phyloP scores from a whole-genome alignment of 1,140 invertebrate species.

The Olivierus martensii region DNA sequence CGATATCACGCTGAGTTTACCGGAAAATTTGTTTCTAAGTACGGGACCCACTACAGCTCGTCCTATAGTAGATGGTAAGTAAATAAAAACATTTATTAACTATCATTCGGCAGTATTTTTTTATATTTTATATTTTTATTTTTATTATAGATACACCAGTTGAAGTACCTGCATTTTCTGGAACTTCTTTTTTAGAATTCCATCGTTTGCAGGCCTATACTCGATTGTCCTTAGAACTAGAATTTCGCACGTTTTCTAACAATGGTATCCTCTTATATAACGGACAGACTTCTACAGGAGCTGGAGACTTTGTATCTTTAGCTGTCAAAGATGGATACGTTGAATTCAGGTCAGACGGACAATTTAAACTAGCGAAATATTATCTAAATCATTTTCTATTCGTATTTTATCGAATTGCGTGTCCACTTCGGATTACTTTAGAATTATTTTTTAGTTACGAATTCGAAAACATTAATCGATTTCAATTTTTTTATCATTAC shows the following conservation, averaged over 20 bases:
- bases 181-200: conserved; percentile 32
- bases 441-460: no score
- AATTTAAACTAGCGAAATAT: no score
- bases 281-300: conserved; percentile 67
- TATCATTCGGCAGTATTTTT: neutral
- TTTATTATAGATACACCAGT: conserved; percentile 7
- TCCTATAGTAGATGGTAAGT: conserved; percentile 11
- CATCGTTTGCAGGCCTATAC: conserved; percentile 61
- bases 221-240: conserved; percentile 73
- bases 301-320: conserved; percentile 77
- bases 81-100: neutral
- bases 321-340: conserved; percentile 42
- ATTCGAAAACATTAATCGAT: no score
- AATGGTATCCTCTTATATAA: conserved; percentile 80
- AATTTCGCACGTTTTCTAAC: conserved; percentile 68
- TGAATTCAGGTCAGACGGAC: conserved; percentile 27
- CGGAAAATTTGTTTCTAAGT: conserved; percentile 18
- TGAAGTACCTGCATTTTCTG: conserved; percentile 33
- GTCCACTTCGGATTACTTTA: no score
- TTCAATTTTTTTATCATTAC: no score
- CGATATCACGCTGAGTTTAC: conserved; percentile 16
- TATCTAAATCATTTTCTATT: no score
- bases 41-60: conserved; percentile 19
- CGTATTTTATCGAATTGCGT: no score
- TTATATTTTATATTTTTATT: no score